These are phyloP conservation scores for Malacoraja senta DNA, from an alignment of 2,797 vertebrate species.

Conservation along the genomic window DNA sequence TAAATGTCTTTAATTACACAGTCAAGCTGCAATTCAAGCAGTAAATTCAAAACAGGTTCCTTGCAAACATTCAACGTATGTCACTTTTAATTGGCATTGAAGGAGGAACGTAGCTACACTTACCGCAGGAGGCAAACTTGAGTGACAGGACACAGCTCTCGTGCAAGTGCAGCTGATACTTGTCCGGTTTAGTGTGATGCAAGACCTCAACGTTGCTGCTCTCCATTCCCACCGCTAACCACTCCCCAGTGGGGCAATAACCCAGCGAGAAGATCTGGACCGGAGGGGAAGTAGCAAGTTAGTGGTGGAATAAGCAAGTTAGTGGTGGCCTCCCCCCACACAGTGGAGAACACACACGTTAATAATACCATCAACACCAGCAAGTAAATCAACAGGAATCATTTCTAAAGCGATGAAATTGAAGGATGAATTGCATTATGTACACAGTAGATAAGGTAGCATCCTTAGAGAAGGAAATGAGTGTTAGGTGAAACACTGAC, in stretches of 20 bases:
- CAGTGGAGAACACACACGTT: background rate
- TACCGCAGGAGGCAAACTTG: conserved; percentile 92
- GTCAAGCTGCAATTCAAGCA: no score
- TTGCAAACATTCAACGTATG: no score
- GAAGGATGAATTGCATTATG: background rate
- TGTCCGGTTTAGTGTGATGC: conserved; percentile 90
- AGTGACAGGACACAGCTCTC: conserved; percentile 95
- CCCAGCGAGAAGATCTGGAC: conserved; percentile 87
- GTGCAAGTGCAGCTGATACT: conserved; percentile 92
- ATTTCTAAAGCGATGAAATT: background rate
- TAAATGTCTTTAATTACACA: no score
- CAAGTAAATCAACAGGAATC: background rate
- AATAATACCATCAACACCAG: background rate
- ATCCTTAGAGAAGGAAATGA: no score
- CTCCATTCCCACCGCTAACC: conserved; percentile 94
- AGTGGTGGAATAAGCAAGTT: background rate
- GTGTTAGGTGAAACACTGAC: no score
- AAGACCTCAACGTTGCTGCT: conserved; percentile 94
- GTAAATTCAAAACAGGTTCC: no score
- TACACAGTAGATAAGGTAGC: no score
- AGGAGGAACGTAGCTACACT: conserved; percentile 44
- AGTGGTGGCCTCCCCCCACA: background rate
- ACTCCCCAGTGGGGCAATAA: conserved; percentile 90
- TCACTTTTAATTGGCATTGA: no score
- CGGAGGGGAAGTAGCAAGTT: background rate